Evolutionary conservation across 2,113 vertebrate species (phyloP).

Genomic region (Ammodytes marinus): DNA sequence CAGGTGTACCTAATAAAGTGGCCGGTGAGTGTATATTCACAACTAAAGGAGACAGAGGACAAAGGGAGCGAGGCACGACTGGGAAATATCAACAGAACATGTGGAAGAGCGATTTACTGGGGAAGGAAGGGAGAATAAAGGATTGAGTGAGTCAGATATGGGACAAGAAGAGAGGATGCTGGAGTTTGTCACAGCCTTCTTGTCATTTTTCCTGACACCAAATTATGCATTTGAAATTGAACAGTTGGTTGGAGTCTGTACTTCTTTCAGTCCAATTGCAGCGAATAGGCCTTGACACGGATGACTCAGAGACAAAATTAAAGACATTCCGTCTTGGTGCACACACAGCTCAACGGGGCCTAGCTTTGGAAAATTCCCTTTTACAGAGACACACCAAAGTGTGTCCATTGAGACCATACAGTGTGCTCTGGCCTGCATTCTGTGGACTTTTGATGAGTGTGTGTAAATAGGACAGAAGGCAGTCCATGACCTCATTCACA

Average conservation of each 20-base stretch:
- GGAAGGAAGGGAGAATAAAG: slow-evolving; percentile 22
- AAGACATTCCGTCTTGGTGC: background rate
- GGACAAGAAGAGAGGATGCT: background rate
- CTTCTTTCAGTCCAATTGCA: slow-evolving; percentile 2
- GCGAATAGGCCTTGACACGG: slow-evolving; percentile 7
- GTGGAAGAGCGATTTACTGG: background rate
- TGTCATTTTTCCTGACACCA: background rate
- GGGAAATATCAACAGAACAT: slow-evolving; percentile 34
- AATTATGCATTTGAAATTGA: slow-evolving; percentile 45
- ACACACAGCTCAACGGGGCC: background rate
- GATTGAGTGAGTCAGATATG: background rate
- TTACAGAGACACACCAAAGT: slow-evolving; percentile 8
- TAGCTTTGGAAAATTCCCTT: slow-evolving; percentile 6
- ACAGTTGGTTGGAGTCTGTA: slow-evolving; percentile 23
- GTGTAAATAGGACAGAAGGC: slow-evolving; percentile 34
- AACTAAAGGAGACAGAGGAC: slow-evolving; percentile 19
- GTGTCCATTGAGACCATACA: slow-evolving; percentile 3
- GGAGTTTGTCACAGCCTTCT: slow-evolving; percentile 30
- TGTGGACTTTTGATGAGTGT: background rate
- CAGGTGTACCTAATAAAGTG: too few relatives aligned
- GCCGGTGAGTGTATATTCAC: slow-evolving; percentile 5
- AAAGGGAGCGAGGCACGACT: background rate
- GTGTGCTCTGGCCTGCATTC: background rate
- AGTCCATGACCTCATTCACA: slow-evolving; percentile 50
- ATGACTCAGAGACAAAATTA: slow-evolving; percentile 3